Evolutionary conservation across 2,888 invertebrate species (phyloP), one percentile per base, ranked within the genome.

Genomic region (Parnassius mnemosyne): DNA sequence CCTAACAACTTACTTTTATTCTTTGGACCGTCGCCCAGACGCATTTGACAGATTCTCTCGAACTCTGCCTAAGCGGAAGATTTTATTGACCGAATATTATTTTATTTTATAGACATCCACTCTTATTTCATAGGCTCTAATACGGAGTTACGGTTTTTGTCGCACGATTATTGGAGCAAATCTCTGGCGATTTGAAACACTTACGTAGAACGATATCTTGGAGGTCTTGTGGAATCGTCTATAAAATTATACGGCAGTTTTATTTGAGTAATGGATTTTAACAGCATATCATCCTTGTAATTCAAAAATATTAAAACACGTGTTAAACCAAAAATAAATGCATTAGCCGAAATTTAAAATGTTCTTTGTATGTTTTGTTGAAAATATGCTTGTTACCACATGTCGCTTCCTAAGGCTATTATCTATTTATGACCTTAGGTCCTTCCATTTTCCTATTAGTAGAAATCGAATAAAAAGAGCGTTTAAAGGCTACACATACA

Each of bases 51-150:
- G 87, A 87, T 88, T 85, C 80, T 77, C 76, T 81, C 79, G 74
- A 79, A 78, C 76, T 78, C 76, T 70, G 66, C 62, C 75, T 69
- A 76, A 71, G 69, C 70, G 78, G 83, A 79, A 80, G 81, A 84
- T 89, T 90, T 89, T 89, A 89, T 89, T 87, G 88, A 83, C 83
- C 85, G 82, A 84, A 89, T 91, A 90, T 89, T 89, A 89, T 89
- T 90, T 89, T 84, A 89, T 89, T 89, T 91, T 90, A 91, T 89
- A 80, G 84, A 83, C 85, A 84, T 81, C 80, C 83, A 86, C 88
- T 89, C 87, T 83, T 87, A 88, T 89, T 90, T 90, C 88, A 89
- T 86, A 79, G 88, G 81, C 76, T 73, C 79, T 84, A 80, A 84
- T 84, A 79, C 71, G 77, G 77, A 83, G 81, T 88, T 84, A 86